These are phyloP conservation scores for Delia radicum DNA, from an alignment of 1,140 invertebrate genomes.

Conservation along the genomic window DNA sequence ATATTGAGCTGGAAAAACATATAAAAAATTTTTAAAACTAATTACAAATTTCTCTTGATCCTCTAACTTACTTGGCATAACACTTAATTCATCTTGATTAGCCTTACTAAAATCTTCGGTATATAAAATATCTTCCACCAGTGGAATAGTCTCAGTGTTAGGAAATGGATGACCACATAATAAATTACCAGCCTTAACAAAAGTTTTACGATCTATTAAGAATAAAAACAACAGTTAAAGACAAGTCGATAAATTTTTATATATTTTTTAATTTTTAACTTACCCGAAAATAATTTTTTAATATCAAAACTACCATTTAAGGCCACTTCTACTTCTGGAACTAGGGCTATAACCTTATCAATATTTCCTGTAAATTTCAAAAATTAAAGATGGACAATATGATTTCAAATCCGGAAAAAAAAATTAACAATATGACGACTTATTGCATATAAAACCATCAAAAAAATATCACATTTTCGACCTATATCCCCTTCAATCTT, in stretches of 20 bases:
- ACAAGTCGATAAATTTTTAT: background rate
- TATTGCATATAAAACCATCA: too few relatives aligned
- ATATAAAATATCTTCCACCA: slow-evolving; percentile 58
- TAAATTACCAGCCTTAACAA: slow-evolving; percentile 60
- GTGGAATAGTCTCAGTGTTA: slow-evolving; percentile 47
- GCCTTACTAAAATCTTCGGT: slow-evolving; percentile 59
- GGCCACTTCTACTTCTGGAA: slow-evolving; percentile 45
- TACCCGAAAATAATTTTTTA: slow-evolving; percentile 48
- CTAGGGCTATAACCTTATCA: slow-evolving; percentile 38
- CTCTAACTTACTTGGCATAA: slow-evolving; percentile 61
- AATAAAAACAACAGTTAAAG: background rate
- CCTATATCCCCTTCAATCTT: too few relatives aligned
- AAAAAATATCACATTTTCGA: too few relatives aligned
- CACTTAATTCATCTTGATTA: slow-evolving; percentile 58
- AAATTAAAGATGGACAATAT: too few relatives aligned
- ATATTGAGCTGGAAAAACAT: slow-evolving; percentile 60
- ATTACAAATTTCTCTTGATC: background rate
- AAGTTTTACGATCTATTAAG: slow-evolving; percentile 44
- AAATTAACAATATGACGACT: too few relatives aligned
- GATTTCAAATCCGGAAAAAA: background rate
- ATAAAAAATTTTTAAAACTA: background rate
- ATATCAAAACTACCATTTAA: slow-evolving; percentile 53
- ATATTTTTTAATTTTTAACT: background rate
- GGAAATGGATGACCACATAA: slow-evolving; percentile 63
- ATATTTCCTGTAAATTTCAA: slow-evolving; percentile 38